Base-by-base conservation (phyloP, 2,888 invertebrate genomes). In the Holacanthella duospinosa region DNA sequence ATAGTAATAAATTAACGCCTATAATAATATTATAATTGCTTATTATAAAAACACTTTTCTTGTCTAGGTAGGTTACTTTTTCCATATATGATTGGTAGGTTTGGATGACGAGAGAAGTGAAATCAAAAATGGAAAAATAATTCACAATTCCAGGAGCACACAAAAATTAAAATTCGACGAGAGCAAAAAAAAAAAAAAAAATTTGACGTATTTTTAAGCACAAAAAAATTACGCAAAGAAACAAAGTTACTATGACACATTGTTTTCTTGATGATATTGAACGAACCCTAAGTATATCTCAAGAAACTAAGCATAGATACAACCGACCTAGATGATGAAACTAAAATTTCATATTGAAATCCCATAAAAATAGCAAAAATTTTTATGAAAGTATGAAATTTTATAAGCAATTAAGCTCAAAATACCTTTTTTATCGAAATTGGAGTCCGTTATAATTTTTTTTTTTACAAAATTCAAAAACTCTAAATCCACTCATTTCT, bases 81-180 rank as follows among this genome's bases (percentile, higher is more conserved):
- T 36, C 36, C 36, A 36, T 12, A 36, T 12, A 12, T 36, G 36
- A 36, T 36, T 4, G 48, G 12, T 48, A 36, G 9, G 36, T 6
- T 9, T 36, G 36, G 36, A 36, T 48, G 48, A 48, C 48, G 48
- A 48, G 48, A 48, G 48, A 48, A 21, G 84, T 86, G 75, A 90
- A 89, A 48, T 48, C 48, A 48, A 48, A 48, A 48, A 48, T 48
- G 48, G 48, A 48, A 48, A 48, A 48, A 48, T 48, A 48, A 48
- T 48, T 48, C 16, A 48, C 48, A 48, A 48, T n/a, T 48, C 48
- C 48, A 48, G 48, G 12, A 48, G 48, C 48, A 48, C 48, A 48
- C 48, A 48, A 48, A 9, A 21, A 21, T 4, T 4, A 48, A 36
- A 48, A 36, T 36, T 36, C 36, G 36, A 36, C 36, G 16, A 36